These are phyloP conservation scores for Agonopterix arenella DNA, from an alignment of 2,888 invertebrate species.

Conservation along the genomic window DNA sequence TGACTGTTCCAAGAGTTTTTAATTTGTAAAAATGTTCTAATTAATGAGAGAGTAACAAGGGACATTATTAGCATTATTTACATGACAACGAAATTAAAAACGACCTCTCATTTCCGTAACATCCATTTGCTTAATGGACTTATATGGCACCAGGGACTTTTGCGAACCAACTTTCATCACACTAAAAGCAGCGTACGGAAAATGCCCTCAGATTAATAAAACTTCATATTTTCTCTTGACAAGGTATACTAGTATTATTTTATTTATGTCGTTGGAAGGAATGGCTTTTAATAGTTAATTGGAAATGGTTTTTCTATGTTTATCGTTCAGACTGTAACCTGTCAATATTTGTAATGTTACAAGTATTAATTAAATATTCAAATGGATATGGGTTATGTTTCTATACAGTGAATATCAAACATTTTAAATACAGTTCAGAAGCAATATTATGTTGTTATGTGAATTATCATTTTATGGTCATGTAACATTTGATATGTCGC, in stretches of 20 bases:
- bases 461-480: too few species aligned
- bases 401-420: too few species aligned
- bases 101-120: conserved; percentile 62
- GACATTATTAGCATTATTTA: conserved; percentile 59
- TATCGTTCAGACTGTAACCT: too few species aligned
- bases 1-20: conserved; percentile 14
- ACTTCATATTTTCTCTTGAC: conserved; percentile 54
- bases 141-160: conserved; percentile 65
- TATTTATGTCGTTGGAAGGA: conserved; percentile 6
- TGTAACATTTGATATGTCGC: too few species aligned
- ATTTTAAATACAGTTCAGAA: too few species aligned
- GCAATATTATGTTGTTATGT: too few species aligned
- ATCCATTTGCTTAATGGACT: conserved; percentile 73
- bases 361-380: too few species aligned
- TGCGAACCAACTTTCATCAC: conserved; percentile 66
- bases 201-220: conserved; percentile 68
- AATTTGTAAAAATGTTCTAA: conserved; percentile 30
- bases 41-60: conserved; percentile 46
- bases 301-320: too few species aligned
- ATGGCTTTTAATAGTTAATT: too few species aligned
- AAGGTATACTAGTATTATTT: conserved; percentile 17
- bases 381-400: too few species aligned
- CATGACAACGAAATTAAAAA: conserved; percentile 68
- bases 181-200: conserved; percentile 71
- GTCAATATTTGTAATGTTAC: too few species aligned